phyloP scores from a whole-genome alignment of 2,113 vertebrate genomes.

The Isichthys henryi region DNA sequence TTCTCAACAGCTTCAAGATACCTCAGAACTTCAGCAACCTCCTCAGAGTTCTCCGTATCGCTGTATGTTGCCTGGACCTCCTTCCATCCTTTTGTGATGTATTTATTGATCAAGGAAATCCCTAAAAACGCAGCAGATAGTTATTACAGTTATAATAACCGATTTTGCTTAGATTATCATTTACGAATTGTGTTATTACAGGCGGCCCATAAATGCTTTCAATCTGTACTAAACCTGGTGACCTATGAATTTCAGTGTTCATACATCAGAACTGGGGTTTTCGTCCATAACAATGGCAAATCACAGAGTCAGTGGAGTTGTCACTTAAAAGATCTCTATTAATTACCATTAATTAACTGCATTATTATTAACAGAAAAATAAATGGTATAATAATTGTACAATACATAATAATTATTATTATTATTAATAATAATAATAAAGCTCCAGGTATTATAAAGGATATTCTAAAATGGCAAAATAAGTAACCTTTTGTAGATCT shows the following conservation, averaged over 20 bases:
- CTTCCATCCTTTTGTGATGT: slow-evolving; percentile 90
- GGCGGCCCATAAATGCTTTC: neutral
- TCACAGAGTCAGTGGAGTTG: neutral
- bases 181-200: neutral
- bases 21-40: slow-evolving; percentile 70
- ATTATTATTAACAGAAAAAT: neutral
- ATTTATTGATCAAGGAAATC: slow-evolving; percentile 80
- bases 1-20: slow-evolving; percentile 87
- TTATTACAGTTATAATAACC: neutral
- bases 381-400: neutral
- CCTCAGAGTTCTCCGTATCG: slow-evolving; percentile 72
- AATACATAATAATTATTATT: neutral
- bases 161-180: neutral
- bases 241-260: neutral
- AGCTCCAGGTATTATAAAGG: neutral
- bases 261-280: neutral
- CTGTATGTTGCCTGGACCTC: slow-evolving; percentile 74
- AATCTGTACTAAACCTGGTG: neutral
- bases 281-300: neutral
- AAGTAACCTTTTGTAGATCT: neutral
- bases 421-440: neutral
- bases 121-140: slow-evolving; percentile 56
- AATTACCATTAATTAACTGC: neutral
- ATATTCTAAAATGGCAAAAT: neutral
- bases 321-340: neutral